Evolutionary conservation across 2,113 vertebrate species (phyloP).

Genomic region (Hemichromis elongatus): DNA sequence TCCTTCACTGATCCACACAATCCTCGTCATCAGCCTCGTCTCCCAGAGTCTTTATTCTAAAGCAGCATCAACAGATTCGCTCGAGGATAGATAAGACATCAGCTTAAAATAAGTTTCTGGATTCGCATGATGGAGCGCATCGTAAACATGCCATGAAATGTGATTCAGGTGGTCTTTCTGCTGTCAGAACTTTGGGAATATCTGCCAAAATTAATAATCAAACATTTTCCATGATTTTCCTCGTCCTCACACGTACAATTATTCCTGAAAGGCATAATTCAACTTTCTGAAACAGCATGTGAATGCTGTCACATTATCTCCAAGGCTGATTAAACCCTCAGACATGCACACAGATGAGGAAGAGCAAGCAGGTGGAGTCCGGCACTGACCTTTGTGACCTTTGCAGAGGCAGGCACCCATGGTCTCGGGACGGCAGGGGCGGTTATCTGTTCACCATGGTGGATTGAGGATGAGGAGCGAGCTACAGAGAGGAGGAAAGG

Average conservation of each 20-base stretch:
- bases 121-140: neutral
- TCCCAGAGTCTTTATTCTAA: neutral
- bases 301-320: neutral
- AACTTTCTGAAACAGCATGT: slow-evolving; percentile 2
- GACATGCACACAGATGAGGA: neutral
- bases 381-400: slow-evolving; percentile 80
- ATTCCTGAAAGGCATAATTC: neutral
- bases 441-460: slow-evolving; percentile 78
- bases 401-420: slow-evolving; percentile 80
- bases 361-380: slow-evolving; percentile 24
- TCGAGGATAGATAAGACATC: neutral
- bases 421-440: slow-evolving; percentile 45
- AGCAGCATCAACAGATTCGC: neutral
- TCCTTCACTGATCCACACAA: slow-evolving; percentile 4
- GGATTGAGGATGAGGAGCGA: slow-evolving; percentile 4
- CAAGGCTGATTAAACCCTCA: neutral
- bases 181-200: neutral
- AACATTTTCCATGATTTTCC: neutral
- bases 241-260: neutral
- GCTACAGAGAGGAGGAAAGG: neutral
- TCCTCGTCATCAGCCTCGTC: neutral
- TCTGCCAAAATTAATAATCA: neutral
- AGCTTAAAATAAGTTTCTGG: neutral
- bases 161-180: neutral
- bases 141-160: neutral